Conservation (phyloP, 2,797 vertebrate genomes). For the Scleropages formosus region DNA sequence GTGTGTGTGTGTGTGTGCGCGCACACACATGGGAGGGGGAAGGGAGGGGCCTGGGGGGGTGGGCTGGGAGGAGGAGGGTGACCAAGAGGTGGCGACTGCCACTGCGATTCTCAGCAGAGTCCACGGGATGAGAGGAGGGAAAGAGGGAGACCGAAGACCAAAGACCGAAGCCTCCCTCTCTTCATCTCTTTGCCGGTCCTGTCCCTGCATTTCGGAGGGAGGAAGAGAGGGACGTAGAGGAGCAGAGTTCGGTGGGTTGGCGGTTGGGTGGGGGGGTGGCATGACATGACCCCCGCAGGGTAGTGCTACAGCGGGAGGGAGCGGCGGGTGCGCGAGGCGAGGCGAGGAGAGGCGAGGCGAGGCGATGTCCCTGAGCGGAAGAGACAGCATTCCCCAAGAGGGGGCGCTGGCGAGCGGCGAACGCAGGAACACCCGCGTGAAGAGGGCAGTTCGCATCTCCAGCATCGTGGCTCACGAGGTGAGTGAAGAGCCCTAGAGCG, state of each 20-base stretch:
- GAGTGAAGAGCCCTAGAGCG: slow-evolving; percentile 44
- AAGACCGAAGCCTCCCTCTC: neutral
- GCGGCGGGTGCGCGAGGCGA: neutral
- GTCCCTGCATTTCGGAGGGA: too few relatives aligned
- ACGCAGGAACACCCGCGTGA: slow-evolving; percentile 59
- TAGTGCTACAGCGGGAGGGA: neutral
- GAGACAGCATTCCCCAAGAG: slow-evolving; percentile 57
- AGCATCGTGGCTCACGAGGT: slow-evolving; percentile 82
- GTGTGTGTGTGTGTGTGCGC: too few relatives aligned
- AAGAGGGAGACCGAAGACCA: neutral
- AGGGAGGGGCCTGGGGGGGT: neutral
- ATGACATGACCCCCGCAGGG: neutral
- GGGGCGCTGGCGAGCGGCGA: slow-evolving; percentile 53
- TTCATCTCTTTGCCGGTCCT: too few relatives aligned
- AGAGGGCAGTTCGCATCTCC: slow-evolving; percentile 72
- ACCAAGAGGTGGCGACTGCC: slow-evolving; percentile 23
- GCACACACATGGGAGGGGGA: too few relatives aligned
- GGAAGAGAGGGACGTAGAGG: neutral
- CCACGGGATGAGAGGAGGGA: neutral
- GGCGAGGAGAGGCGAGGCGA: slow-evolving; percentile 20
- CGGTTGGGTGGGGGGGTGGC: neutral
- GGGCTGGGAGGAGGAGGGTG: slow-evolving; percentile 23
- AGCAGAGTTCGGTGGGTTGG: neutral
- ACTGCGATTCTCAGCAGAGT: neutral
- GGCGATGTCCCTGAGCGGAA: slow-evolving; percentile 52